phyloP scores from a whole-genome alignment of 2,113 vertebrate species.

The Pseudorasbora parva region DNA sequence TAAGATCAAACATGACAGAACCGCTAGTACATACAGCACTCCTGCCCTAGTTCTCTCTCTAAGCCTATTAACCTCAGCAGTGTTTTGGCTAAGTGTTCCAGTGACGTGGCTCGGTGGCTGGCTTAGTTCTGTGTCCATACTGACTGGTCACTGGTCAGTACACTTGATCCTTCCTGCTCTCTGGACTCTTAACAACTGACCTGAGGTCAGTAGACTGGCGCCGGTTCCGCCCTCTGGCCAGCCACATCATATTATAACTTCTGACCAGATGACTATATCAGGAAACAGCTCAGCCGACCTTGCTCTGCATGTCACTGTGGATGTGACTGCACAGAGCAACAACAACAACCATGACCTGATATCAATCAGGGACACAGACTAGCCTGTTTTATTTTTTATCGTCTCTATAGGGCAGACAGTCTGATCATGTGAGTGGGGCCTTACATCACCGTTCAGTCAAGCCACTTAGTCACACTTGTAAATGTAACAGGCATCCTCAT shows the following conservation, averaged over 20 bases:
- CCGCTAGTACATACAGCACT: slow-evolving; percentile 62
- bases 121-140: background rate
- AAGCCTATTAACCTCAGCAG: slow-evolving; percentile 66
- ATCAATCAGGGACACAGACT: background rate
- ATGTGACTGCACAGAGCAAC: slow-evolving; percentile 68
- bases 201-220: slow-evolving; percentile 33
- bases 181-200: slow-evolving; percentile 35
- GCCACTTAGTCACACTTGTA: background rate
- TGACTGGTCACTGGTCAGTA: slow-evolving; percentile 33
- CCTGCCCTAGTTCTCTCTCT: slow-evolving; percentile 68
- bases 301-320: background rate
- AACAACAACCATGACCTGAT: slow-evolving; percentile 30
- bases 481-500: background rate
- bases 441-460: background rate
- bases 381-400: background rate
- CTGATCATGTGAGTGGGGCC: background rate
- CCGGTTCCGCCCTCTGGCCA: slow-evolving; percentile 22
- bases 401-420: slow-evolving; percentile 1
- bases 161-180: slow-evolving; percentile 38
- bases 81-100: slow-evolving; percentile 49
- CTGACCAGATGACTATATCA: slow-evolving; percentile 28
- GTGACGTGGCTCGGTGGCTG: slow-evolving; percentile 35
- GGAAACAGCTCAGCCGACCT: slow-evolving; percentile 28
- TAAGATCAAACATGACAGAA: slow-evolving; percentile 64
- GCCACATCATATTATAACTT: slow-evolving; percentile 36